These are phyloP conservation scores for Pseudobourletiella spinata DNA, from an alignment of 1,140 invertebrate genomes.

Conservation along the genomic window DNA sequence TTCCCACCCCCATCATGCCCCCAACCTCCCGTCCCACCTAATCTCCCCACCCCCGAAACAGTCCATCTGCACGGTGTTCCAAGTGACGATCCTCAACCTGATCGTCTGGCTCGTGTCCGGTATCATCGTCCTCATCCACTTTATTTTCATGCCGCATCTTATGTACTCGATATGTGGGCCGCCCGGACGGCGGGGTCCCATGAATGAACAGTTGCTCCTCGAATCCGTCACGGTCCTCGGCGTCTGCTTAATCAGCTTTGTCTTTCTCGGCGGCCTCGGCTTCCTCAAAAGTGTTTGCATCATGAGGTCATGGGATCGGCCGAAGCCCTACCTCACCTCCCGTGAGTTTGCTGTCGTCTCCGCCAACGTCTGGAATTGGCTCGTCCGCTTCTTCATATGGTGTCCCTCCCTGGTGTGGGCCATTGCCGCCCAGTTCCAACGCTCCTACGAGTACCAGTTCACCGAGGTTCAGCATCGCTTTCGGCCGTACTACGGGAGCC, in stretches of 20 bases:
- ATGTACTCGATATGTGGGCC: conserved; percentile 32
- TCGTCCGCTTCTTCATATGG: conserved; percentile 32
- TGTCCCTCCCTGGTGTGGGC: conserved; percentile 24
- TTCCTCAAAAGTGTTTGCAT: conserved; percentile 35
- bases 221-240: conserved; percentile 27
- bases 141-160: conserved; percentile 30
- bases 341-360: conserved; percentile 33
- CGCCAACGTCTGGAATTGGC: conserved; percentile 31
- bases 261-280: conserved; percentile 31
- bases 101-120: conserved; percentile 30
- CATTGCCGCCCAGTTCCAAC: conserved; percentile 18
- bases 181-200: background rate
- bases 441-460: background rate
- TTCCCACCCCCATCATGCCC: background rate
- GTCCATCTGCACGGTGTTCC: conserved; percentile 32
- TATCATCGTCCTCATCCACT: conserved; percentile 27
- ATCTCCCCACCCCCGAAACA: conserved; percentile 13
- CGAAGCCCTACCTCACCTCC: conserved; percentile 31
- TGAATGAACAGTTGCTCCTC: conserved; percentile 19
- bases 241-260: conserved; percentile 22
- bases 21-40: conserved; percentile 2
- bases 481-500: background rate
- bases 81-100: conserved; percentile 35
- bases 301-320: conserved; percentile 31
- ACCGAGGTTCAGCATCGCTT: background rate